Evolutionary conservation across 2,797 vertebrate genomes (phyloP).

Genomic region (Neosilurus hyrtlii): DNA sequence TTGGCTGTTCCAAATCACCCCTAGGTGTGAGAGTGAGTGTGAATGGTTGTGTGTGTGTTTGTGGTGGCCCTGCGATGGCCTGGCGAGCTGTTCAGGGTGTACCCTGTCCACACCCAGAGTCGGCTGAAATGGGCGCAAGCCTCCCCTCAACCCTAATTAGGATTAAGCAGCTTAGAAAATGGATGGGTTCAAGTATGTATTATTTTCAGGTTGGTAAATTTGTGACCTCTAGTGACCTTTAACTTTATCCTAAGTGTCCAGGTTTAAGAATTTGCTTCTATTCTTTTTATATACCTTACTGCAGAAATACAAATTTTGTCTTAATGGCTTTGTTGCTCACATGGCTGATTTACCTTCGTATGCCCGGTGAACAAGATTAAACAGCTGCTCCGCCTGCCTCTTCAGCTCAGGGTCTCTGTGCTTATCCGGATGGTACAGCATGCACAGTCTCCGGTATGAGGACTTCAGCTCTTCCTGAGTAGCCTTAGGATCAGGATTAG

Average conservation of each 20-base stretch:
- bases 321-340: background rate
- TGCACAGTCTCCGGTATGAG: slow-evolving; percentile 91
- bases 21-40: too few species aligned
- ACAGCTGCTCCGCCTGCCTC: slow-evolving; percentile 87
- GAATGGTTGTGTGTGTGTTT: too few species aligned
- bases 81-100: too few species aligned
- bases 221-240: background rate
- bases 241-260: background rate
- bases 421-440: slow-evolving; percentile 98
- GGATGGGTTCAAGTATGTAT: background rate
- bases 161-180: too few species aligned
- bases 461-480: slow-evolving; percentile 91
- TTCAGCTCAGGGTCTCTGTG: slow-evolving; percentile 94
- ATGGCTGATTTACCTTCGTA: slow-evolving; percentile 85
- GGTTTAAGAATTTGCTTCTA: background rate
- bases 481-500: slow-evolving; percentile 71
- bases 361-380: slow-evolving; percentile 93
- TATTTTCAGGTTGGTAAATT: background rate
- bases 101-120: too few species aligned
- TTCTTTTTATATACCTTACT: background rate
- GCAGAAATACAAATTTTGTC: too few species aligned
- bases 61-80: too few species aligned
- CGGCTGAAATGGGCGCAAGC: too few species aligned
- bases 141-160: too few species aligned
- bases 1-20: too few species aligned